A percentile compares a stretch with the other conserved stretches of the same genome.
Conservation (phyloP, 1,140 invertebrate genomes). For the Drosophila albomicans region DNA sequence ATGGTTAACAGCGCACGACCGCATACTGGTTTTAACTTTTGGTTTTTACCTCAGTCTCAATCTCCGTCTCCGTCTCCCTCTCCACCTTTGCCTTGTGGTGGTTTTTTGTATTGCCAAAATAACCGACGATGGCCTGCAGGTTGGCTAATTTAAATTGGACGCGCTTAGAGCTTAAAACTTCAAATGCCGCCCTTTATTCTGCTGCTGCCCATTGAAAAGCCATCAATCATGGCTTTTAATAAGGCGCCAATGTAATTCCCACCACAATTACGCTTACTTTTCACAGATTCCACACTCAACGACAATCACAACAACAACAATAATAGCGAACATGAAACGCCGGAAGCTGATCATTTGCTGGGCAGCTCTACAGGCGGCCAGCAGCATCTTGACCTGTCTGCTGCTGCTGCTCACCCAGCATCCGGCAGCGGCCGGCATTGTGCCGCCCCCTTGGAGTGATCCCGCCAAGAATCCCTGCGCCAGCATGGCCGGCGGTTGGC, state of each 20-base stretch:
- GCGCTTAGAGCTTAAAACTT: conserved; percentile 38
- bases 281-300: neutral
- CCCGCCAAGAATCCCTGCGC: conserved; percentile 92
- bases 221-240: conserved; percentile 75
- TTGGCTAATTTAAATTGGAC: conserved; percentile 77
- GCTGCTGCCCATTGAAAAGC: conserved; percentile 50
- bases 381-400: conserved; percentile 63
- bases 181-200: conserved; percentile 11
- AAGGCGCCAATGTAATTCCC: conserved; percentile 41
- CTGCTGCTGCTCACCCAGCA: conserved; percentile 55
- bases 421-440: conserved; percentile 86
- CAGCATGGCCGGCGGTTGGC: conserved; percentile 91
- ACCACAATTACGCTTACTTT: conserved; percentile 13
- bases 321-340: conserved; percentile 54
- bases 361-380: conserved; percentile 67
- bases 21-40: conserved; percentile 70
- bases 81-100: conserved; percentile 26
- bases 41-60: conserved; percentile 20
- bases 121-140: conserved; percentile 44
- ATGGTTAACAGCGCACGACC: conserved; percentile 74
- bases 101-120: conserved; percentile 47
- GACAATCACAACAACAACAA: neutral
- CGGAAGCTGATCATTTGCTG: conserved; percentile 72
- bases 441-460: conserved; percentile 94
- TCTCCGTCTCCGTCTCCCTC: too few species aligned